These are phyloP conservation scores for Andrena minutula DNA, from an alignment of 2,888 invertebrate genomes.

Conservation along the genomic window DNA sequence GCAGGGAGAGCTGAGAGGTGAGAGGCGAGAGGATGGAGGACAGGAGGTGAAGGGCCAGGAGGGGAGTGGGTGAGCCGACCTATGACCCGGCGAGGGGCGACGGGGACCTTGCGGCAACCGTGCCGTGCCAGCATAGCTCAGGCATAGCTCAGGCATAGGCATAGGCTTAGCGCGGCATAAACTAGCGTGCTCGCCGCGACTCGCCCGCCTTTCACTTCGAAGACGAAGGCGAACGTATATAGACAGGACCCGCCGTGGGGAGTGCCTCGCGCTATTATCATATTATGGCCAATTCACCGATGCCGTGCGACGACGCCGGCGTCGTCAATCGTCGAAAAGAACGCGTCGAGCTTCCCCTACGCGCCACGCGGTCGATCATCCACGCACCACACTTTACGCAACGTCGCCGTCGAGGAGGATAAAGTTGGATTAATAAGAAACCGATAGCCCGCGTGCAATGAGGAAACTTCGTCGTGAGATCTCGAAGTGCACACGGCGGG, in stretches of 20 bases:
- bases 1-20: slow-evolving; percentile 57
- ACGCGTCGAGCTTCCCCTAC: slow-evolving; percentile 8
- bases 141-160: slow-evolving; percentile 67
- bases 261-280: slow-evolving; percentile 81
- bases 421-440: slow-evolving; percentile 1
- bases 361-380: slow-evolving; percentile 20
- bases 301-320: slow-evolving; percentile 60
- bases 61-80: slow-evolving; percentile 84
- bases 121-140: slow-evolving; percentile 77
- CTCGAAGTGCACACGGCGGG: background rate
- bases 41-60: slow-evolving; percentile 74
- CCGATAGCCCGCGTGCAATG: background rate
- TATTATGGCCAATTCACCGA: slow-evolving; percentile 78
- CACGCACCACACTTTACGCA: background rate
- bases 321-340: slow-evolving; percentile 39
- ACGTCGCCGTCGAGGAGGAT: background rate
- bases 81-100: slow-evolving; percentile 81
- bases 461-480: background rate
- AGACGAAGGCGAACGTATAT: slow-evolving; percentile 75
- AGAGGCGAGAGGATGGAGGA: slow-evolving; percentile 64
- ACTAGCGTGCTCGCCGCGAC: slow-evolving; percentile 69
- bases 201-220: slow-evolving; percentile 84
- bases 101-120: slow-evolving; percentile 79
- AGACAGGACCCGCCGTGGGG: slow-evolving; percentile 77
- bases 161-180: slow-evolving; percentile 67